A percentile compares a stretch with the other conserved stretches of the same genome.
phyloP scores from a whole-genome alignment of 2,888 invertebrate species.

The Chesias legatella region DNA sequence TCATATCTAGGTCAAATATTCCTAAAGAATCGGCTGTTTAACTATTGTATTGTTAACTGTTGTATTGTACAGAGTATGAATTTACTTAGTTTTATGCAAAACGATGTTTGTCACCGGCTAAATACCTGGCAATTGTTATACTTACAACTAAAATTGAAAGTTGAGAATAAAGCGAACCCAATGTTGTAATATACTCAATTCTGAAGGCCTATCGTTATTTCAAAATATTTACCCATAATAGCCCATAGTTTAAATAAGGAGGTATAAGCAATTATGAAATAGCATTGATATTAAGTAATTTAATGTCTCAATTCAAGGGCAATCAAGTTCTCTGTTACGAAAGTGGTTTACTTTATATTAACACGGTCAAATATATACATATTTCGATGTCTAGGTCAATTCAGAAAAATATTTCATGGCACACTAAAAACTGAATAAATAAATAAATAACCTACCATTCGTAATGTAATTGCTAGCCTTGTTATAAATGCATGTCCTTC shows the following conservation, averaged over 20 bases:
- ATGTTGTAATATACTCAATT: slow-evolving; percentile 5
- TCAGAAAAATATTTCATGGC: slow-evolving; percentile 12
- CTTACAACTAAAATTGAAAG: slow-evolving; percentile 1
- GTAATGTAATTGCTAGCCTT: too few relatives aligned
- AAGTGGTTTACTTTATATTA: slow-evolving; percentile 24
- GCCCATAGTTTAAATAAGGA: slow-evolving; percentile 1
- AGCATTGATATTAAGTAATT: slow-evolving; percentile 13
- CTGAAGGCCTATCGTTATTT: slow-evolving; percentile 16
- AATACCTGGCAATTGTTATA: too few relatives aligned
- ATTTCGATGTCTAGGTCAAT: slow-evolving; percentile 29
- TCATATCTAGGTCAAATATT: slow-evolving; percentile 10
- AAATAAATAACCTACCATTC: neutral
- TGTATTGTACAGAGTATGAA: too few relatives aligned
- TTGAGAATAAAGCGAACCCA: slow-evolving; percentile 2
- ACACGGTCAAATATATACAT: slow-evolving; percentile 20
- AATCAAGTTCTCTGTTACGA: slow-evolving; percentile 23
- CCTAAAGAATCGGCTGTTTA: slow-evolving; percentile 4
- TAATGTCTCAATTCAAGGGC: slow-evolving; percentile 20
- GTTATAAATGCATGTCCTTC: too few relatives aligned
- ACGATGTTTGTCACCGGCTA: too few relatives aligned
- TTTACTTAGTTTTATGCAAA: too few relatives aligned
- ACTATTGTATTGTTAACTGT: neutral
- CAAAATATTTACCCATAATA: slow-evolving; percentile 14
- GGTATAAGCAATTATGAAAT: slow-evolving; percentile 16
- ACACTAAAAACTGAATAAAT: slow-evolving; percentile 3